Evolutionary conservation across 2,888 invertebrate species (phyloP), one percentile per base, ranked within the genome.

Genomic region (Microdon myrmicae): DNA sequence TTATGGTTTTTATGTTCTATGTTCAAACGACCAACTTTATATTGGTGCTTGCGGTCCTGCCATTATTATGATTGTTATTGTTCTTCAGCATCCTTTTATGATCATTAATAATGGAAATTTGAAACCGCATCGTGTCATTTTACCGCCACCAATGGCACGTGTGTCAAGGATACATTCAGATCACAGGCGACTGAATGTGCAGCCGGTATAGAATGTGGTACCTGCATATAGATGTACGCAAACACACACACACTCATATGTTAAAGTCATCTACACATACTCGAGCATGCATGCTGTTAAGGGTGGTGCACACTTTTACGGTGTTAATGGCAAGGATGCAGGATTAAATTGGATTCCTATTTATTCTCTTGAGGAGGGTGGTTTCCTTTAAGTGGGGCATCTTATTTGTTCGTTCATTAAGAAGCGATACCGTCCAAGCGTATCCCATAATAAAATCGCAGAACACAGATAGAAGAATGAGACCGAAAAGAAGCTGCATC

Each of bases 21-120:
- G 14, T 22, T 23, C 32, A 32, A 20, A n/a, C 7, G 38, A n/a
- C n/a, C n/a, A n/a, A n/a, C n/a, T n/a, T n/a, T n/a, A n/a, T n/a
- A n/a, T n/a, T n/a, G n/a, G n/a, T n/a, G n/a, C n/a, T n/a, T n/a
- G n/a, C n/a, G n/a, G n/a, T n/a, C n/a, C n/a, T n/a, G n/a, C n/a
- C n/a, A n/a, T n/a, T n/a, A n/a, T n/a, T 19, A 31, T 19, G 17
- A 6, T 6, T 43, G 35, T 28, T 43, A 59, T 60, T 60, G 47
- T 54, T 39, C 35, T 47, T 32, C 53, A 59, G 53, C 51, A 47
- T 53, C 39, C 51, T 58, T 53, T 58, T 64, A 53, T 58, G 51
- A 64, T 64, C 58, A 64, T 58, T 58, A 64, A 58, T 64, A 64
- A 58, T 64, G 53, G 64, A 64, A 64, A 64, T 64, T 53, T 56